Evolutionary conservation across 2,797 vertebrate genomes (phyloP).

Genomic region (Hydrocynus forskahlii): DNA sequence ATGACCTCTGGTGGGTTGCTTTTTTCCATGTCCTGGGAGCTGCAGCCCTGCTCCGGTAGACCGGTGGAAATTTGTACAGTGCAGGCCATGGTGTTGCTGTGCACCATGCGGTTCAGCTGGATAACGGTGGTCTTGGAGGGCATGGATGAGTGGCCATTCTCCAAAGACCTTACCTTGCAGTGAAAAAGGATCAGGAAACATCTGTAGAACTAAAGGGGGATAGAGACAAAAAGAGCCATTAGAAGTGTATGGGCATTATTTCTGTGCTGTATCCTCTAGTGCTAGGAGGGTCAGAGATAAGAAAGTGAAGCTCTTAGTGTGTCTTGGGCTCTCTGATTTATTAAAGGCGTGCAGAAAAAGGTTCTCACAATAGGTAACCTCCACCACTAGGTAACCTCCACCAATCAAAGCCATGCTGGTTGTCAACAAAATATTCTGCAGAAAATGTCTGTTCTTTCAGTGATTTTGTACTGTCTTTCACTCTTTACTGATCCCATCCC

Average conservation of each 20-base stretch:
- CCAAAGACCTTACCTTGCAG: constrained; percentile 57
- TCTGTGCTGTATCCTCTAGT: not conserved
- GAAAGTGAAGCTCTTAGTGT: not conserved
- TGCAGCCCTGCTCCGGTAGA: constrained; percentile 55
- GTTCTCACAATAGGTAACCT: not conserved
- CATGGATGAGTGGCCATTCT: constrained; percentile 66
- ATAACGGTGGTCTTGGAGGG: constrained; percentile 77
- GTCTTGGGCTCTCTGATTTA: not conserved
- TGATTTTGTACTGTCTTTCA: not conserved
- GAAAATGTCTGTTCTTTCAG: not conserved
- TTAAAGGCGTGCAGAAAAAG: not conserved
- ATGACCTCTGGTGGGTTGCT: constrained; percentile 49
- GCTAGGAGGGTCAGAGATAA: not conserved
- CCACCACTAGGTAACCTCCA: not conserved
- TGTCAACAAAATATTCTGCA: not conserved
- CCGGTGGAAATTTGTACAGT: constrained; percentile 66
- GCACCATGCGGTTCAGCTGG: constrained; percentile 73
- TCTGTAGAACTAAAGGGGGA: constrained; percentile 81
- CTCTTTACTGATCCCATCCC: not conserved
- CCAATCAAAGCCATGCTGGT: not conserved
- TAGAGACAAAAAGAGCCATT: not conserved
- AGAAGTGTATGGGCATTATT: not conserved
- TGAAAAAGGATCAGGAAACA: constrained; percentile 85
- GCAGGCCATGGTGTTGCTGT: constrained; percentile 67
- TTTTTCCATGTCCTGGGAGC: constrained; percentile 43